phyloP scores from a whole-genome alignment of 2,888 invertebrate genomes.

The Thereva unica region DNA sequence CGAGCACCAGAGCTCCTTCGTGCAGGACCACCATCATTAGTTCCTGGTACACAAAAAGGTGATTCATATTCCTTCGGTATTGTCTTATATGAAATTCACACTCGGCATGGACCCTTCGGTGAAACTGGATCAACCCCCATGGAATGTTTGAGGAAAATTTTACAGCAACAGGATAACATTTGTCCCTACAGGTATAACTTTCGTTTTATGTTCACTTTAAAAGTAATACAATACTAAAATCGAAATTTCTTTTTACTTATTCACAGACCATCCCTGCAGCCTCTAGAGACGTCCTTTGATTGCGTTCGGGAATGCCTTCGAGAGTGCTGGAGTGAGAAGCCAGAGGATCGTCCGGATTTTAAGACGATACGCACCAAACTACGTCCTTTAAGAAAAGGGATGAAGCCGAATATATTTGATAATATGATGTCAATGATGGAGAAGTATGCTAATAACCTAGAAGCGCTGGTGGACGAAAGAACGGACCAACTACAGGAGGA shows the following conservation, averaged over 20 bases:
- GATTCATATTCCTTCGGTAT: slow-evolving; percentile 88
- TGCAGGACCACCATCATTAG: slow-evolving; percentile 55
- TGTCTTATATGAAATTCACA: slow-evolving; percentile 85
- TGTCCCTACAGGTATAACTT: slow-evolving; percentile 49
- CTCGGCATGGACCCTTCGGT: slow-evolving; percentile 84
- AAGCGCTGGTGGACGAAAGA: slow-evolving; percentile 89
- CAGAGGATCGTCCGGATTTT: slow-evolving; percentile 82
- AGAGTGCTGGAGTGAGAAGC: slow-evolving; percentile 87
- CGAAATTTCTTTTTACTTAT: not conserved
- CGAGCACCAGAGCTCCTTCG: slow-evolving; percentile 79
- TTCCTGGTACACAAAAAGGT: slow-evolving; percentile 71
- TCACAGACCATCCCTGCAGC: slow-evolving; percentile 75
- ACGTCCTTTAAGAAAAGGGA: slow-evolving; percentile 82
- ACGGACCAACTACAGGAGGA: slow-evolving; percentile 93
- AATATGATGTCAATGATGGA: slow-evolving; percentile 99
- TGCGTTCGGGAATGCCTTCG: slow-evolving; percentile 81
- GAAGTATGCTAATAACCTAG: slow-evolving; percentile 93
- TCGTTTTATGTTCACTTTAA: not conserved
- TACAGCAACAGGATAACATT: slow-evolving; percentile 52
- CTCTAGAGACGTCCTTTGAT: slow-evolving; percentile 79
- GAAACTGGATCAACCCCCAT: slow-evolving; percentile 68
- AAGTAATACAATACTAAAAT: not conserved
- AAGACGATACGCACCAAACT: slow-evolving; percentile 77
- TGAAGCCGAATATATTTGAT: slow-evolving; percentile 96
- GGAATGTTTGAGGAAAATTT: slow-evolving; percentile 60